A percentile compares a stretch with the other conserved stretches of the same genome.
Evolutionary conservation across 2,888 invertebrate genomes (phyloP).

Genomic region (Scaeva pyrastri): DNA sequence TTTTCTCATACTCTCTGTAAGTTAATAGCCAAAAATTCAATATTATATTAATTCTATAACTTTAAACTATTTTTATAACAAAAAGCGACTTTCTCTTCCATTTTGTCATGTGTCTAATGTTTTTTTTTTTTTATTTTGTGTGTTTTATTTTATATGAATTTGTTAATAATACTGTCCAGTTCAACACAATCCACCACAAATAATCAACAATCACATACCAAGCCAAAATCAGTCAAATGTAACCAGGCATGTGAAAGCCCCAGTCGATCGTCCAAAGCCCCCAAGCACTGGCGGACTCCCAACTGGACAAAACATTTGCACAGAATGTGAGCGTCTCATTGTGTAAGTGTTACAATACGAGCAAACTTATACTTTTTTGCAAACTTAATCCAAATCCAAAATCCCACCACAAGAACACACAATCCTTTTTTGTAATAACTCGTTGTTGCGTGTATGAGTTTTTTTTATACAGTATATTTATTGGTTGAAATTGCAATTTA

Average conservation of each 20-base stretch:
- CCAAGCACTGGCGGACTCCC: slow-evolving; percentile 90
- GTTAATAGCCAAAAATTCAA: too few species aligned
- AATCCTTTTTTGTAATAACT: slow-evolving; percentile 12
- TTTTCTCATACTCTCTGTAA: background rate
- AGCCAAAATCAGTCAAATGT: slow-evolving; percentile 75
- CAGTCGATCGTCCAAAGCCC: slow-evolving; percentile 88
- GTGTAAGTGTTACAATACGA: slow-evolving; percentile 93
- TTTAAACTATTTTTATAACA: too few species aligned
- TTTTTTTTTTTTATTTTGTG: slow-evolving; percentile 27
- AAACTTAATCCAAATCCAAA: slow-evolving; percentile 30
- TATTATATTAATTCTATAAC: too few species aligned
- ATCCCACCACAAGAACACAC: slow-evolving; percentile 38
- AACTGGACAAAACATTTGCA: slow-evolving; percentile 96
- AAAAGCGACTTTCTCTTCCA: background rate
- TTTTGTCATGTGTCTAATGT: slow-evolving; percentile 47
- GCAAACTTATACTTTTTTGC: slow-evolving; percentile 14
- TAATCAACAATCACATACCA: slow-evolving; percentile 76
- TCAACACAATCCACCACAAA: slow-evolving; percentile 77
- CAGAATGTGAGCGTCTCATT: slow-evolving; percentile 98
- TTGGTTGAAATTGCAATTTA: slow-evolving; percentile 42
- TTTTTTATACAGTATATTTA: slow-evolving; percentile 32
- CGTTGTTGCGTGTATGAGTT: slow-evolving; percentile 56
- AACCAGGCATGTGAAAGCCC: slow-evolving; percentile 89
- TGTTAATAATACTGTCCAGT: slow-evolving; percentile 71
- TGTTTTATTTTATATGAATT: slow-evolving; percentile 42